Evolutionary conservation across 37 sponge, comb jelly and placozoan genomes (phyloP).

Genomic region (Mnemiopsis leidyi): DNA sequence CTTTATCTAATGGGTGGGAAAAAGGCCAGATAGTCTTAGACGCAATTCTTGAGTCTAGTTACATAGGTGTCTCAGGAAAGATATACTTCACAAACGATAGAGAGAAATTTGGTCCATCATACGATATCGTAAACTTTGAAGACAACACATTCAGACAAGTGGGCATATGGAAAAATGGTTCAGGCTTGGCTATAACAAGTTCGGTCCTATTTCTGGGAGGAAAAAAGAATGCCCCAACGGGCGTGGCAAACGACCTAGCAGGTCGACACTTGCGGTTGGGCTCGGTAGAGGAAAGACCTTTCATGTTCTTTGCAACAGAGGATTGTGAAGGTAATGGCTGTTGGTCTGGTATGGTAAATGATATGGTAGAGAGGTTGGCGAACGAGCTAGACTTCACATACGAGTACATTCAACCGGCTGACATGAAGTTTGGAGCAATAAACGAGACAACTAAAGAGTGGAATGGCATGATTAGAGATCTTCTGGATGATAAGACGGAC

Average conservation of each 20-base stretch:
- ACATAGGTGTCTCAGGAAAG: background rate
- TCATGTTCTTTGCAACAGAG: background rate
- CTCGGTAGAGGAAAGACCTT: background rate
- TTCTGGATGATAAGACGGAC: background rate
- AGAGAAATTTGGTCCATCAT: background rate
- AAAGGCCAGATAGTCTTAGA: background rate
- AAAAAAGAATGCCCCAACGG: background rate
- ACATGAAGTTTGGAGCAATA: background rate
- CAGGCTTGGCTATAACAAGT: background rate
- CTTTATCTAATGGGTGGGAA: background rate
- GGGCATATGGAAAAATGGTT: background rate
- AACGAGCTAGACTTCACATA: background rate
- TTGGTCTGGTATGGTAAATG: background rate
- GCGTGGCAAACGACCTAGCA: background rate
- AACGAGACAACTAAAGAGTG: background rate
- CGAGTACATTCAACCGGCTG: background rate
- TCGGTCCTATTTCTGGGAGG: background rate
- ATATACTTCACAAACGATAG: background rate
- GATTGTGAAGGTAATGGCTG: background rate
- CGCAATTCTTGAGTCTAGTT: background rate
- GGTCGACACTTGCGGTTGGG: background rate
- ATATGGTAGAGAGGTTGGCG: background rate
- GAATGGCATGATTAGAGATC: background rate
- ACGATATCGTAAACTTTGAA: background rate
- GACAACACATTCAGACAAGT: background rate